These are phyloP conservation scores for Atrina japonica DNA, from an alignment of 2,888 invertebrate genomes.

Conservation along the genomic window DNA sequence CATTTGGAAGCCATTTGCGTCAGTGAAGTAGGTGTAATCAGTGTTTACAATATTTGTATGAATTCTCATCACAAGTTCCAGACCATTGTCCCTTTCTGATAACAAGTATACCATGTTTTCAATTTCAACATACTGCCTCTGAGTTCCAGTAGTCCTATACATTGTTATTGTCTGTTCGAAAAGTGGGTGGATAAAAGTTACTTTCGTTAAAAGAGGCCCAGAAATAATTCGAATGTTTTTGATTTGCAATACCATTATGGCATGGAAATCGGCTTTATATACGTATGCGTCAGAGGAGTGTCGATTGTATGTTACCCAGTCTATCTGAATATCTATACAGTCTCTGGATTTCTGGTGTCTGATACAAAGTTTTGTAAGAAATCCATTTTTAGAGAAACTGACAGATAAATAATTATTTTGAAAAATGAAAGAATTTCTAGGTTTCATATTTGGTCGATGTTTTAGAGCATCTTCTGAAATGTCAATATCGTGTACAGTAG, in stretches of 20 bases:
- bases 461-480: too few relatives aligned
- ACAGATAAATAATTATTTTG: constrained; percentile 14
- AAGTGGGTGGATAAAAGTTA: constrained; percentile 85
- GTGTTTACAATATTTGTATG: constrained; percentile 87
- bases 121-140: constrained; percentile 85
- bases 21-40: constrained; percentile 89
- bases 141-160: constrained; percentile 80
- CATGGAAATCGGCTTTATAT: background rate
- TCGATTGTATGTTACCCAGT: background rate
- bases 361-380: constrained; percentile 19
- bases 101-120: constrained; percentile 83
- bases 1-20: constrained; percentile 94
- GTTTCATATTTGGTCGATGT: too few relatives aligned
- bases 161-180: constrained; percentile 15
- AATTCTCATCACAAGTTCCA: constrained; percentile 94
- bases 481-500: too few relatives aligned
- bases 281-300: constrained; percentile 13
- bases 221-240: background rate
- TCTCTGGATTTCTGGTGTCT: background rate
- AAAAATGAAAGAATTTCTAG: background rate
- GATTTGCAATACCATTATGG: too few relatives aligned
- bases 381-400: constrained; percentile 17
- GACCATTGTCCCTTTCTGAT: constrained; percentile 85
- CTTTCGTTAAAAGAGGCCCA: constrained; percentile 52
- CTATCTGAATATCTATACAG: background rate